These are phyloP conservation scores for Orycteropus afer DNA, from an alignment of 2,113 vertebrate genomes.

Conservation along the genomic window DNA sequence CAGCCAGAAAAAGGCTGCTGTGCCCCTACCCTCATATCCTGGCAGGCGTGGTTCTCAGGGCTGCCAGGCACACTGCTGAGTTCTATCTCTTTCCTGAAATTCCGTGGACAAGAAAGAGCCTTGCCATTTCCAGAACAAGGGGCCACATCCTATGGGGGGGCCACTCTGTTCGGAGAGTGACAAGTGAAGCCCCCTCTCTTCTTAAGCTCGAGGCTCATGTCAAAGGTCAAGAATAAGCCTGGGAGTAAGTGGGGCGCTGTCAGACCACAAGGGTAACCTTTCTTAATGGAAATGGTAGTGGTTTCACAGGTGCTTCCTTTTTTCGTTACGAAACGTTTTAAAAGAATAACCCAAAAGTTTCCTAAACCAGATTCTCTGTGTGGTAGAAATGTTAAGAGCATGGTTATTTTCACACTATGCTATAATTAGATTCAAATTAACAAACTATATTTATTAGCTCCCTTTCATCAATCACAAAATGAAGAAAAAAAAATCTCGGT, in stretches of 20 bases:
- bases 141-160: neutral
- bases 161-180: neutral
- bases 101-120: neutral
- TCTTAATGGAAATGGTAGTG: neutral
- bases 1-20: neutral
- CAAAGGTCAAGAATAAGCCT: constrained; percentile 29
- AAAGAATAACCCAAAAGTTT: constrained; percentile 34
- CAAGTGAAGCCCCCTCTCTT: neutral
- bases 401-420: neutral
- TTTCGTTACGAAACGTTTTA: constrained; percentile 1
- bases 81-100: neutral
- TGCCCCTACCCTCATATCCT: neutral
- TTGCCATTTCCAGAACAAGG: neutral
- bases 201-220: too few species aligned
- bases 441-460: neutral
- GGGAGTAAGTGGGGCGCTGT: neutral
- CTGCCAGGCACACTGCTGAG: accelerated
- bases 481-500: neutral
- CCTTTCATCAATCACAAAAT: neutral
- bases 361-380: neutral
- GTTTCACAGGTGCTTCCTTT: constrained; percentile 35
- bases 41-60: neutral
- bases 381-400: neutral
- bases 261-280: constrained; percentile 8
- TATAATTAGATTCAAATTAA: neutral